Conservation (phyloP, 2,888 invertebrate genomes). For the Mamestra brassicae region DNA sequence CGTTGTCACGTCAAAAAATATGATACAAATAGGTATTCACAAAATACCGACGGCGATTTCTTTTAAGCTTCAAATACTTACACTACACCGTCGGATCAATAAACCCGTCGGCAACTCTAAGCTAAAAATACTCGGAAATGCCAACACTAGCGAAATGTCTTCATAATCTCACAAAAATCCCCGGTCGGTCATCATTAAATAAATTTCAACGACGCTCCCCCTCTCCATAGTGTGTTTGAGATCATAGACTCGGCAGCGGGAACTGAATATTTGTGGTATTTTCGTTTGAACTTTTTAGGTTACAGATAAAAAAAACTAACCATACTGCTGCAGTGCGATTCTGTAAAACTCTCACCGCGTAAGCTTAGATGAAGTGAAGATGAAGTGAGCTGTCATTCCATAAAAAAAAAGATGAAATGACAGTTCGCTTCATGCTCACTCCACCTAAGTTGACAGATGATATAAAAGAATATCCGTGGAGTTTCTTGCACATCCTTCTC, state of each 20-base stretch:
- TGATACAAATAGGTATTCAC: too few species aligned
- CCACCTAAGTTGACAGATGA: too few species aligned
- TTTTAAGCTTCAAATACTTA: background rate
- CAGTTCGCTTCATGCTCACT: too few species aligned
- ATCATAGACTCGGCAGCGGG: slow-evolving; percentile 35
- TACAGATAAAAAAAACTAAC: too few species aligned
- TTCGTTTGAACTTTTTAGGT: background rate
- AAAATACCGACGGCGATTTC: background rate
- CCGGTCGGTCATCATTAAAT: slow-evolving; percentile 61
- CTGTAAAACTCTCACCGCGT: too few species aligned
- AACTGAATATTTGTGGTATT: background rate
- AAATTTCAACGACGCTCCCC: slow-evolving; percentile 55
- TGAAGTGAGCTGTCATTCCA: too few species aligned
- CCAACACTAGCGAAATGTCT: slow-evolving; percentile 52
- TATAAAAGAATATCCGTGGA: too few species aligned
- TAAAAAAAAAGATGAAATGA: too few species aligned
- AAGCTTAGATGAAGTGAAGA: too few species aligned
- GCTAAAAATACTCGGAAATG: slow-evolving; percentile 9
- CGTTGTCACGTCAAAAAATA: too few species aligned
- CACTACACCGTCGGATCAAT: background rate
- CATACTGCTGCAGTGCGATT: too few species aligned
- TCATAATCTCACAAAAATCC: slow-evolving; percentile 54
- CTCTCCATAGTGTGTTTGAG: slow-evolving; percentile 27
- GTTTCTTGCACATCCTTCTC: too few species aligned
- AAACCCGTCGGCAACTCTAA: background rate